Percentiles rank a stretch among this genome's conserved stretches.
phyloP scores from a whole-genome alignment of 2,113 vertebrate genomes.

The Chaetura pelagica region DNA sequence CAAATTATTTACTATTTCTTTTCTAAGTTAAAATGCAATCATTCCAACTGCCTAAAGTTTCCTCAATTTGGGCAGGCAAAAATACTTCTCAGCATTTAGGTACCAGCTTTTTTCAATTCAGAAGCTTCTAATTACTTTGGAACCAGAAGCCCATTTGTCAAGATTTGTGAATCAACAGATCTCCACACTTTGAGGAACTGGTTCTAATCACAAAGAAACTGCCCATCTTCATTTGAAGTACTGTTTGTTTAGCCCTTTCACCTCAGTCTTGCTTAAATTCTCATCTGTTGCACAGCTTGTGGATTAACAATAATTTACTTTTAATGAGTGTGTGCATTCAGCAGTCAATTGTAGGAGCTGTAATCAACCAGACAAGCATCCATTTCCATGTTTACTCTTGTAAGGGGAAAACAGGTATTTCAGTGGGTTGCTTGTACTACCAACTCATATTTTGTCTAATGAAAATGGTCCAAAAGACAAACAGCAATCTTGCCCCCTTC shows the following conservation, averaged over 20 bases:
- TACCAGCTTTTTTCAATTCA: not conserved
- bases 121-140: not conserved
- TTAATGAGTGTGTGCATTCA: not conserved
- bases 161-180: conserved; percentile 32
- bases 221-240: not conserved
- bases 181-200: not conserved
- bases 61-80: not conserved
- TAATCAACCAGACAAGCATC: not conserved
- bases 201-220: not conserved
- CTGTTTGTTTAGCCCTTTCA: not conserved
- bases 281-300: not conserved
- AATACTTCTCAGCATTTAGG: not conserved
- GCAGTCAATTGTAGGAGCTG: not conserved
- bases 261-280: conserved; percentile 40
- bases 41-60: not conserved
- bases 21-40: not conserved
- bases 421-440: not conserved
- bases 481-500: not conserved
- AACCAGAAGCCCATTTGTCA: not conserved
- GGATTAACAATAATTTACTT: not conserved
- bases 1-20: not conserved
- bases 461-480: not conserved
- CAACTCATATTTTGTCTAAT: not conserved
- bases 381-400: not conserved
- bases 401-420: not conserved